Percentiles rank a stretch among this genome's conserved stretches.
Conservation (phyloP, 2,888 invertebrate species). For the Dilophus febrilis region DNA sequence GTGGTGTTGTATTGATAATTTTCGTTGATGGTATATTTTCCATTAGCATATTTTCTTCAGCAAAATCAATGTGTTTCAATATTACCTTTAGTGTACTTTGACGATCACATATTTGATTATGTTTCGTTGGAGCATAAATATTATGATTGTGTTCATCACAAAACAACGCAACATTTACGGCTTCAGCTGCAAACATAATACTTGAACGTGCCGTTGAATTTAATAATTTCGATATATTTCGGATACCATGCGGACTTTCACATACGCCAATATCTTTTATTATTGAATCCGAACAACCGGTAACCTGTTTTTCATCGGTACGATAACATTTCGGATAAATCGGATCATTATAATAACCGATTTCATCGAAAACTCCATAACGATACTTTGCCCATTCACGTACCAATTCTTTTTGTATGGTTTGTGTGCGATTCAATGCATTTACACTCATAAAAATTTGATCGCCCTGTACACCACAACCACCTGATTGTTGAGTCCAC, state of each 20-base stretch:
- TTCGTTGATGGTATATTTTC: slow-evolving; percentile 1
- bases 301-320: slow-evolving; percentile 24
- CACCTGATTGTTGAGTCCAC: slow-evolving; percentile 44
- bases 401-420: slow-evolving; percentile 31
- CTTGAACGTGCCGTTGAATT: slow-evolving; percentile 33
- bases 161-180: slow-evolving; percentile 36
- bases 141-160: slow-evolving; percentile 45
- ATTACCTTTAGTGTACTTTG: slow-evolving; percentile 41
- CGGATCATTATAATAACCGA: slow-evolving; percentile 38
- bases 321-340: slow-evolving; percentile 39
- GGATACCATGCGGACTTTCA: no score
- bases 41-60: slow-evolving; percentile 10
- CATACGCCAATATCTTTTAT: slow-evolving; percentile 30
- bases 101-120: slow-evolving; percentile 43
- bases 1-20: slow-evolving; percentile 30
- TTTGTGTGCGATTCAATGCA: slow-evolving; percentile 17
- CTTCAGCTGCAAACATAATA: slow-evolving; percentile 35
- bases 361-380: slow-evolving; percentile 51
- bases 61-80: slow-evolving; percentile 35
- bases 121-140: slow-evolving; percentile 43
- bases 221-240: no score
- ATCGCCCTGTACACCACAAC: slow-evolving; percentile 39
- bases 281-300: slow-evolving; percentile 34
- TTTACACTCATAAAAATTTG: slow-evolving; percentile 36
- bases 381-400: slow-evolving; percentile 49